Base-by-base conservation (phyloP, 2,113 vertebrate species). In the Microtus montanus region DNA sequence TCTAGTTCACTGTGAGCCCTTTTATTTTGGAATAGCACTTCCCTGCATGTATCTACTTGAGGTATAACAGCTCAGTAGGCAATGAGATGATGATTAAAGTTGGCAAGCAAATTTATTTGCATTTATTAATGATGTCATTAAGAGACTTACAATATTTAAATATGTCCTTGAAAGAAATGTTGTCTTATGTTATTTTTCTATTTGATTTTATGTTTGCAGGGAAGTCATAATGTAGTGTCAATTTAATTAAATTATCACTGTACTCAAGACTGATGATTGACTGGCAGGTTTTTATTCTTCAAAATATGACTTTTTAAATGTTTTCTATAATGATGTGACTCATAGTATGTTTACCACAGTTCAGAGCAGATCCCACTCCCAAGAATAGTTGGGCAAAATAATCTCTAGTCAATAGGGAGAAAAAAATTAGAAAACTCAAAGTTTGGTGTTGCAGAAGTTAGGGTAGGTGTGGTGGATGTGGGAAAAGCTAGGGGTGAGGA, bases 81-180 rank as follows among this genome's bases (percentile, higher is more conserved):
- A 87, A 28, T 52, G 8, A 75, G 89, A 71, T 10, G 26, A 33
- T 0, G 47, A 64, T 89, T 79, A 61, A 54, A 83, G 64, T 66
- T 79, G 5, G 83, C 17, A 96, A 84, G 22, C 4, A 94, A 68
- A 78, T 82, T 82, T 87, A 94, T 35, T n/a, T 92, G 49, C 44
- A 61, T 61, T 3, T 88, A 63, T 54, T 91, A 63, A 75, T 77
- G 73, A 73, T 20, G 73, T 75, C 54, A 91, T n/a, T 87, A 87
- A 83, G 13, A 38, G 93, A 96, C 0, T 89, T 87, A 87, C 70
- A 26, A 61, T 90, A 66, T 44, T 93, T 90, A 80, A 11, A 30
- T 44, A 10, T 91, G 7, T 30, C 80, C 58, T 68, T 90, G 35
- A 89, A 10, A 61, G 66, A 83, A 89, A 64, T 70, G 8, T 49